Evolutionary conservation across 2,888 invertebrate genomes (phyloP), one percentile per base, ranked within the genome.

Genomic region (Drosophila buzzatii): DNA sequence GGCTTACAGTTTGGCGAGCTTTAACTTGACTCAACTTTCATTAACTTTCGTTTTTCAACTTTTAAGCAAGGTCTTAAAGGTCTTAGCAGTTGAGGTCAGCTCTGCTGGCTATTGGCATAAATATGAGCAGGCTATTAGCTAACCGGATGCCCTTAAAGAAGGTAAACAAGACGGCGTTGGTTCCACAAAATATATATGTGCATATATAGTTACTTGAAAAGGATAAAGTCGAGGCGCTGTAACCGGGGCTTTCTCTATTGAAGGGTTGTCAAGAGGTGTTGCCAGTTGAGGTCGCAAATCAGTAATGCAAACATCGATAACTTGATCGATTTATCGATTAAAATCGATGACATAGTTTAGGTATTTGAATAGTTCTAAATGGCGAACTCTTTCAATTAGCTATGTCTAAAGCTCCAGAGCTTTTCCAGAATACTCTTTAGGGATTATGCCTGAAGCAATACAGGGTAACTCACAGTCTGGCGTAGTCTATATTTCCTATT

Each of bases 1-100:
- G 74, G 64, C 79, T 69, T 74, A 49, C 73, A 76, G 69, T 73
- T 76, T 52, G 23, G 65, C 63, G 33, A 49, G 55, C 56, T 66
- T 66, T 55, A 68, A 53, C 39, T 31, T 42, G 9, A 33, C 44
- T 33, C 56, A 39, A 45, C 57, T 44, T 44, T 20, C 33, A 45
- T 56, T 31, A 35, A 57, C 20, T 42, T 42, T 23, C 37, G 10
- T 8, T 12, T 47, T 59, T 59, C 35, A 35, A 35, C 20, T 57
- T 45, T 51, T 35, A 33, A 51, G 49, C 10, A 1, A 4, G 51
- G 31, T 51, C 51, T 33, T 18, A 33, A 18, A 8, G 33, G 51
- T 51, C 20, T 51, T 35, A 35, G 20, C 8, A 18, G 51, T 18
- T 51, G 33, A 33, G 33, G 6, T 18, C 18, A 8, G 14, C 12